Evolutionary conservation across 2,888 invertebrate genomes (phyloP), one percentile per base, ranked within the genome.

Genomic region (Helicoverpa assulta): DNA sequence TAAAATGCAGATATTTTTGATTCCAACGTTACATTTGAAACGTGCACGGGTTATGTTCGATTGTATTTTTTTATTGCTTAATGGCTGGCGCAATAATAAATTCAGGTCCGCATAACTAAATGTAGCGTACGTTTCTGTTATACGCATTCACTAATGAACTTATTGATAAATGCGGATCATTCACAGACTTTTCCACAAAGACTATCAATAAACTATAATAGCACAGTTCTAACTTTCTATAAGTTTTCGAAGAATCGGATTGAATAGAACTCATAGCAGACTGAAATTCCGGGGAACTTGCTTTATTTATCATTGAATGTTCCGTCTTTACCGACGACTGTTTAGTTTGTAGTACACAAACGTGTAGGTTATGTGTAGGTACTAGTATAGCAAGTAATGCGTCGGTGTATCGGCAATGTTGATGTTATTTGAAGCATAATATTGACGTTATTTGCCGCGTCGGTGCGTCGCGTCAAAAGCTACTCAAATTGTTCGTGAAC

Each of bases 401-500:
- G 52, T 58, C 59, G 63, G 62, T 56, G 50, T 62, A 66, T 71
- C 58, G 40, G 57, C 52, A 73, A 76, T 70, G 80, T 76, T 64
- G 78, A 80, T 83, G 75, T 70, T 65, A 53, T 67, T 60, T 56
- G 70, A 58, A 62, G 61, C 67, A 71, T 60, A 76, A 76, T 73
- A 73, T 80, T 81, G 78, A 78, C 71, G 72, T 79, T 80, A 84
- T 86, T 82, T 83, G 71, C 78, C 82, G 87, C 85, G 71, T 80
- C 85, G 75, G 74, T 68, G 80, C 67, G 67, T 71, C 74, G 77
- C 77, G 76, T 83, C 82, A 83, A 84, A 84, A 80, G 84, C 81
- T 76, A 65, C 84, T 84, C 84, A 85, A 89, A 87, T 85, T 83
- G 84, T 79, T 78, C 86, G 86, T 81, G 69, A 84, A 81, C 69